These are phyloP conservation scores for Darevskia mixta DNA, from an alignment of 2,797 vertebrate genomes.

Conservation along the genomic window DNA sequence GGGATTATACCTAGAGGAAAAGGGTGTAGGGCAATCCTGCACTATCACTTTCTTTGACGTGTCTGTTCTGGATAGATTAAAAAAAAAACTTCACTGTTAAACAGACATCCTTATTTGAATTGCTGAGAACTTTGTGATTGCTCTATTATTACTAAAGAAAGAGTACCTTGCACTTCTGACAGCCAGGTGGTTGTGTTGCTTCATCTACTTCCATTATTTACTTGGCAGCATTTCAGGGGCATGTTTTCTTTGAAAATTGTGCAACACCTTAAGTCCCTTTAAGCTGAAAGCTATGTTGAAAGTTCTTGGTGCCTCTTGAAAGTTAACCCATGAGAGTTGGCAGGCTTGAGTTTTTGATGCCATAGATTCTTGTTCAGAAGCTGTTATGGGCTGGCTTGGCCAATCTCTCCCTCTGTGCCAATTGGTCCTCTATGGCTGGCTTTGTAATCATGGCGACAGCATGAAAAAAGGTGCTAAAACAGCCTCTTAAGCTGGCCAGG, in stretches of 20 bases:
- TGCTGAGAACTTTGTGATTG: conserved; percentile 73
- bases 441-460: not conserved
- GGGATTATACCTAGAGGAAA: conserved; percentile 58
- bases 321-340: not conserved
- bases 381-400: not conserved
- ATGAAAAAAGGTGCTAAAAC: not conserved
- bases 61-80: conserved; percentile 52
- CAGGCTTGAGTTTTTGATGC: not conserved
- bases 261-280: conserved; percentile 69
- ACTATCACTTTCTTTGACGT: conserved; percentile 49
- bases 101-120: conserved; percentile 61
- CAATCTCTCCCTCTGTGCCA: not conserved
- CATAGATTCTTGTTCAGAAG: not conserved
- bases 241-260: conserved; percentile 64
- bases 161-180: conserved; percentile 66
- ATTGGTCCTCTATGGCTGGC: not conserved
- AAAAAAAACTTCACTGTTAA: conserved; percentile 66
- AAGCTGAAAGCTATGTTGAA: conserved; percentile 40
- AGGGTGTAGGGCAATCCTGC: conserved; percentile 55
- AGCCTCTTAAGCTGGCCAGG: not conserved
- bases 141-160: conserved; percentile 71
- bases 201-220: conserved; percentile 69
- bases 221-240: conserved; percentile 64
- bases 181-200: conserved; percentile 73
- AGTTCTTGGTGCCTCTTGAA: not conserved